Percentiles rank a stretch among this genome's conserved stretches.
These are phyloP conservation scores for Stictonetta naevosa DNA, from an alignment of 2,113 vertebrate species.

Conservation along the genomic window DNA sequence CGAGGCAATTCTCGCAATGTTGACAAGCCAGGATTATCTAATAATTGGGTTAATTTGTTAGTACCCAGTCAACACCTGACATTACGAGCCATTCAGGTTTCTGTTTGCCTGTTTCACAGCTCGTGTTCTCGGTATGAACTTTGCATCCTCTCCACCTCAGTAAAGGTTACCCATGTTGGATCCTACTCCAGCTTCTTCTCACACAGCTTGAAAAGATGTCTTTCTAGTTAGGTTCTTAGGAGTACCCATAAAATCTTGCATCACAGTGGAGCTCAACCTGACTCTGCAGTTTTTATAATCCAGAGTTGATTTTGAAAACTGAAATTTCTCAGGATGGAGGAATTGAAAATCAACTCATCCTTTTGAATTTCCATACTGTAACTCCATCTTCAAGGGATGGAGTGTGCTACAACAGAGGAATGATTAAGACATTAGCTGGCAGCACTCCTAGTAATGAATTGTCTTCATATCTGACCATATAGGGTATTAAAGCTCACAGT, in stretches of 20 bases:
- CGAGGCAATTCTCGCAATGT: neutral
- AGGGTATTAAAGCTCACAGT: constrained; percentile 5
- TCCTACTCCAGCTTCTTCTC: neutral
- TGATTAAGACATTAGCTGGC: constrained; percentile 1
- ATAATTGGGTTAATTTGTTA: neutral
- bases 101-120: neutral
- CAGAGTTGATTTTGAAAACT: neutral
- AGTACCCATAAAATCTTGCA: neutral
- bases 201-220: neutral
- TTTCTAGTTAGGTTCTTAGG: neutral
- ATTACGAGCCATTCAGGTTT: neutral
- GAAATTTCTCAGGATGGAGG: neutral
- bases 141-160: neutral
- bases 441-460: constrained; percentile 32
- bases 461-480: constrained; percentile 66
- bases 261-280: neutral
- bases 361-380: neutral
- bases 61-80: neutral
- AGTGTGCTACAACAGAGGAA: neutral
- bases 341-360: neutral
- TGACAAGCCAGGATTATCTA: neutral
- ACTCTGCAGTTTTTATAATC: neutral
- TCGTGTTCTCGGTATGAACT: neutral
- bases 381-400: neutral
- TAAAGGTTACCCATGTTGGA: neutral